Evolutionary conservation across 2,113 vertebrate genomes (phyloP).

Genomic region (Odontesthes bonariensis): DNA sequence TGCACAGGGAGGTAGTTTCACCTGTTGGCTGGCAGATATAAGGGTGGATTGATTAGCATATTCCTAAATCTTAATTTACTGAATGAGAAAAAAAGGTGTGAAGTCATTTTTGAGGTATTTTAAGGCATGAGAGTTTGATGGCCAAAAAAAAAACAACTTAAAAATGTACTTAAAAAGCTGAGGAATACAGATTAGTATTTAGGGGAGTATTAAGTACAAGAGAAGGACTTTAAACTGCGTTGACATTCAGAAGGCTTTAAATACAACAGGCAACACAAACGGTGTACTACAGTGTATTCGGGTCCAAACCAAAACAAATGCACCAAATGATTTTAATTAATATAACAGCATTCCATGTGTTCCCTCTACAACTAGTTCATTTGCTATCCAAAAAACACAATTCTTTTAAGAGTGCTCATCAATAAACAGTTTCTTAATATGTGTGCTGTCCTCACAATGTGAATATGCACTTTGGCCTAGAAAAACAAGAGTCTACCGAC

Average conservation of each 20-base stretch:
- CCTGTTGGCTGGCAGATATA: neutral
- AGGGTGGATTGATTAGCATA: no score
- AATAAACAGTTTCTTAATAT: conserved; percentile 52
- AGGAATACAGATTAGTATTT: no score
- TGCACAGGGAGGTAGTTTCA: no score
- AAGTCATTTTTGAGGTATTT: no score
- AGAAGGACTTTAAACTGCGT: neutral
- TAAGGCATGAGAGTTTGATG: no score
- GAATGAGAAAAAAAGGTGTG: no score
- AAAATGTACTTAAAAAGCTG: no score
- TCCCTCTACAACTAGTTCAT: conserved; percentile 30
- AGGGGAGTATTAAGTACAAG: neutral
- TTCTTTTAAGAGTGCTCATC: conserved; percentile 57
- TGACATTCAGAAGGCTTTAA: neutral
- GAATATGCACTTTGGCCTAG: conserved; percentile 45
- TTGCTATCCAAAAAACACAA: conserved; percentile 47
- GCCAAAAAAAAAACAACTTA: no score
- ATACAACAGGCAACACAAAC: conserved; percentile 2
- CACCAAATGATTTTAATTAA: conserved; percentile 72
- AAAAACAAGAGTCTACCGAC: conserved; percentile 58
- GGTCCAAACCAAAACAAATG: conserved; percentile 37
- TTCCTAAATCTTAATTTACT: no score
- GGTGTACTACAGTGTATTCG: neutral
- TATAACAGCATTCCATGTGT: conserved; percentile 67
- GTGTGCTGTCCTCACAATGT: conserved; percentile 60